Percentiles rank a stretch among this genome's conserved stretches.
Conservation (phyloP, 2,113 vertebrate genomes). For the Lamprologus tigripictilis region DNA sequence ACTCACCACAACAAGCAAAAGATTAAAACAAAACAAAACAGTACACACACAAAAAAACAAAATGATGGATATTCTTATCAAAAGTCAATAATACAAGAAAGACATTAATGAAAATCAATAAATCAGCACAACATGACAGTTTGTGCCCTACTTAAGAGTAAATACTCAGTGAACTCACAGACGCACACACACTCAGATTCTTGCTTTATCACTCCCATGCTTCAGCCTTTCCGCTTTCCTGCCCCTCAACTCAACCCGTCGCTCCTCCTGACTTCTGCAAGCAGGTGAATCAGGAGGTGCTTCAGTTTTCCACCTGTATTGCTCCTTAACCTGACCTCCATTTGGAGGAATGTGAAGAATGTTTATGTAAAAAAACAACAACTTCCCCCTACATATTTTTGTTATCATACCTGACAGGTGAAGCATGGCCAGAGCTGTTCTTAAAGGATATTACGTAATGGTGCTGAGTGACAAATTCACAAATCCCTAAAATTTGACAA, state of each 20-base stretch:
- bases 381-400: background rate
- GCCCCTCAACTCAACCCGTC: background rate
- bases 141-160: constrained; percentile 16
- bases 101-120: constrained; percentile 13
- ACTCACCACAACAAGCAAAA: constrained; percentile 16
- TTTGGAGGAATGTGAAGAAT: background rate
- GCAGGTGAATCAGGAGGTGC: background rate
- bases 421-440: background rate
- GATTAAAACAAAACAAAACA: background rate
- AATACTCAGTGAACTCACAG: constrained; percentile 55
- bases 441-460: background rate
- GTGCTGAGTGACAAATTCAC: background rate
- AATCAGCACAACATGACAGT: constrained; percentile 6
- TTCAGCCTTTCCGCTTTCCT: background rate
- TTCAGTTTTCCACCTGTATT: background rate
- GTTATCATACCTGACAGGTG: background rate
- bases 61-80: background rate
- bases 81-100: constrained; percentile 23
- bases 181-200: constrained; percentile 18
- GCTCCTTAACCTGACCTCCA: background rate
- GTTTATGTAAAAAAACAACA: background rate
- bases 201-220: background rate
- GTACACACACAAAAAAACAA: background rate
- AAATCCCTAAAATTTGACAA: background rate
- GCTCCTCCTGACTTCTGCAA: background rate